phyloP scores from a whole-genome alignment of 2,113 vertebrate species.

The Amphilophus citrinellus region DNA sequence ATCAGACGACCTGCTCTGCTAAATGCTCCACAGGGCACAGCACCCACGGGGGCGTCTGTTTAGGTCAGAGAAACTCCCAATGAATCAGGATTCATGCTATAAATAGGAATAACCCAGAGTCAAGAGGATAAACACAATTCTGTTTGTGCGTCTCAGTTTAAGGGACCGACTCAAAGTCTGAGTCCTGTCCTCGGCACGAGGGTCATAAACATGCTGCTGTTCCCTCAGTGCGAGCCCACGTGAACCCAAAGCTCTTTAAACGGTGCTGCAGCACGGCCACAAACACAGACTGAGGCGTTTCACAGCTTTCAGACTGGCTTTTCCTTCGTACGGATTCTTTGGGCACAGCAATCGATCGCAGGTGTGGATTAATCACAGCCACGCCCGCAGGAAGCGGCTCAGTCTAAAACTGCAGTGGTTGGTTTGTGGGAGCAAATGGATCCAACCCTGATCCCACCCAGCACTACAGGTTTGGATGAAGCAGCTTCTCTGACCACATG shows the following conservation, averaged over 20 bases:
- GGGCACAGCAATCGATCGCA: neutral
- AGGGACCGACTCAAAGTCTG: neutral
- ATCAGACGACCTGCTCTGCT: slow-evolving; percentile 13
- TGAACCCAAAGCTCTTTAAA: neutral
- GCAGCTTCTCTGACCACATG: neutral
- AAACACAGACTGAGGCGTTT: neutral
- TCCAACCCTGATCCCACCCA: neutral
- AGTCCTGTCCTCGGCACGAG: neutral
- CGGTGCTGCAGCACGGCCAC: accelerated
- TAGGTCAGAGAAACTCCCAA: slow-evolving; percentile 14
- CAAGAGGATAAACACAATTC: neutral
- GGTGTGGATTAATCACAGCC: neutral
- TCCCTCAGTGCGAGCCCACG: neutral
- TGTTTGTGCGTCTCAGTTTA: neutral
- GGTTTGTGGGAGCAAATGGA: neutral
- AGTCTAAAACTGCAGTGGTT: neutral
- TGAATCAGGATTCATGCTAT: neutral
- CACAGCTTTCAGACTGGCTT: neutral
- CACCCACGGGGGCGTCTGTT: slow-evolving; percentile 1
- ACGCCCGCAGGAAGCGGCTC: neutral
- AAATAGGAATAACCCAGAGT: neutral
- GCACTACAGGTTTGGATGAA: neutral
- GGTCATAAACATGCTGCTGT: neutral
- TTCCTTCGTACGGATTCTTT: neutral
- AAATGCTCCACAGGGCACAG: slow-evolving; percentile 34